phyloP scores from a whole-genome alignment of 2,113 vertebrate species.

The Crypturellus undulatus region DNA sequence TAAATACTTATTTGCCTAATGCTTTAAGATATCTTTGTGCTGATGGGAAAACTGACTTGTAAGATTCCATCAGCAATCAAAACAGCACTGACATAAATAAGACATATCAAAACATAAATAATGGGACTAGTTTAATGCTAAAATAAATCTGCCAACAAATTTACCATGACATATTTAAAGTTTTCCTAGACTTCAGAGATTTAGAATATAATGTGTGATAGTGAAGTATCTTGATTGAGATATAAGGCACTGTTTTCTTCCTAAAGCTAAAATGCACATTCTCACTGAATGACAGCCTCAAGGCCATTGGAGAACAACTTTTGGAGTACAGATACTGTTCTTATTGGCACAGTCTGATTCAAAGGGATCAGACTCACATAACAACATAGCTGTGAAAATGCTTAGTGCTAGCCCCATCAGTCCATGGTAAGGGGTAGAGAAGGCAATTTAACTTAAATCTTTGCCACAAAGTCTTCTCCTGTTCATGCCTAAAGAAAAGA shows the following conservation, averaged over 20 bases:
- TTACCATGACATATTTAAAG: background rate
- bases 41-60: too few species aligned
- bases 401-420: background rate
- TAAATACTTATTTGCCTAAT: too few species aligned
- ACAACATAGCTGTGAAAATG: background rate
- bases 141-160: background rate
- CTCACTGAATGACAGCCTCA: rapidly evolving
- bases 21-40: too few species aligned
- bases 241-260: background rate
- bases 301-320: background rate
- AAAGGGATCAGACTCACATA: background rate
- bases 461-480: background rate
- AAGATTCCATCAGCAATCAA: too few species aligned
- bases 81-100: background rate
- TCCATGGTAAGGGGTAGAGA: background rate
- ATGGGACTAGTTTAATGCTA: background rate
- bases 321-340: background rate
- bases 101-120: background rate
- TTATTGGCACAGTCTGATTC: background rate
- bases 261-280: background rate
- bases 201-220: background rate
- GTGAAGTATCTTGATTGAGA: background rate
- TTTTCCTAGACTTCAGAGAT: background rate
- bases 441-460: background rate
- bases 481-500: background rate